Base-by-base conservation (phyloP, 2,113 vertebrate species). In the Cynoglossus semilaevis region DNA sequence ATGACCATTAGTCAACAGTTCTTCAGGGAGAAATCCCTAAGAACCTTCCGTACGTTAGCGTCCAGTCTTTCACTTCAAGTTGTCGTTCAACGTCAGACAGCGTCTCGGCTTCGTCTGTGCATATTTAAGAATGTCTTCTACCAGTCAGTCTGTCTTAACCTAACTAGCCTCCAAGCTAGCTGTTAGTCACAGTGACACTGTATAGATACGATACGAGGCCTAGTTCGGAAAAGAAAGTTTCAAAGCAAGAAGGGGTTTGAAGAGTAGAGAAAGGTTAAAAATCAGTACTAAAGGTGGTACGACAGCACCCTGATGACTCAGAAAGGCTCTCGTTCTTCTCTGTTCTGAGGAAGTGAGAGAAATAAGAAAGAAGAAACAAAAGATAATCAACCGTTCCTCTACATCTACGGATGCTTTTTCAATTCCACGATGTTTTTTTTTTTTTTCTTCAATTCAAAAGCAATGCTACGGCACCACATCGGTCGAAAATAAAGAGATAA, bases 181-280 rank as follows among this genome's bases (percentile, higher is more conserved):
- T 54, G 51, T 69, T 72, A 63, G 72, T 91, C 88, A 90, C 88
- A 90, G 88, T 90, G 86, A 88, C 85, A 79, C 81, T 85, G 79
- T 79, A 70, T 76, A 82, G 77, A 82, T 70, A 67, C 72, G 77
- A 67, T 60, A 54, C 54, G 62, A 51, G 14, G 22, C 6, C 35
- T 15, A 15, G 47, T 15, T 68, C 54, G 40, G 38, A 43, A 14
- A 16, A n/a, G n/a, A n/a, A n/a, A n/a, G n/a, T n/a, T n/a, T n/a
- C n/a, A n/a, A n/a, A 22, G 67, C 58, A 51, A 59, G 17, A 47
- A 48, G 56, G 58, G 70, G 44, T 29, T 29, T 29, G 14, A 36
- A 38, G 48, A 45, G 56, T 36, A 46, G 52, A 57, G 56, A 53
- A 38, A 65, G 56, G 51, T 15, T 40, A 51, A 63, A 54, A 41